Conservation (phyloP, 2,113 vertebrate species). For the Prochilodus magdalenae region DNA sequence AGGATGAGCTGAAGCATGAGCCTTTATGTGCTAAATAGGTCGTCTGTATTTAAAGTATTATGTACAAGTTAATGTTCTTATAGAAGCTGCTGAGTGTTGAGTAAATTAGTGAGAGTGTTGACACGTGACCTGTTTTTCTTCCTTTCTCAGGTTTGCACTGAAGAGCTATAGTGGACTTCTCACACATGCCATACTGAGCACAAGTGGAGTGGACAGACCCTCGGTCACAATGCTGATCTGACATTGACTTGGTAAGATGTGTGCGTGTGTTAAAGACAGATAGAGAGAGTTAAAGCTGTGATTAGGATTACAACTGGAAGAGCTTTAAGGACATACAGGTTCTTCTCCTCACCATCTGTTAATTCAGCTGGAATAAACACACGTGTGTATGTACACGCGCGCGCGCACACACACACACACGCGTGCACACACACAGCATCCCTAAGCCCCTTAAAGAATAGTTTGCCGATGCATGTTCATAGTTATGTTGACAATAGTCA, state of each 20-base stretch:
- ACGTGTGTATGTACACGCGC: slow-evolving; percentile 9
- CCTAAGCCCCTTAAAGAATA: no score
- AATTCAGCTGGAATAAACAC: background rate
- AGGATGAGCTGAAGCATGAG: no score
- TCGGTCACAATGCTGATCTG: slow-evolving; percentile 51
- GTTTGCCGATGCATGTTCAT: no score
- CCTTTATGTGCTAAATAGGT: no score
- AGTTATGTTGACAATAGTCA: no score
- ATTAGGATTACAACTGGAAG: slow-evolving; percentile 32
- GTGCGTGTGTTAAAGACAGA: background rate
- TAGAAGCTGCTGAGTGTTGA: background rate
- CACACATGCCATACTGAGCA: background rate
- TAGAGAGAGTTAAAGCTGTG: background rate
- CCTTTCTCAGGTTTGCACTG: slow-evolving; percentile 5
- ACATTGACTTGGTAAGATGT: slow-evolving; percentile 41
- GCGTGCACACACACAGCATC: no score
- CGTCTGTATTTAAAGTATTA: no score
- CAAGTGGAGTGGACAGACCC: background rate
- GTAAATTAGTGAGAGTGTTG: background rate
- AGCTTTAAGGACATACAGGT: background rate
- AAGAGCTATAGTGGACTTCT: background rate
- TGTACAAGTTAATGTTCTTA: no score
- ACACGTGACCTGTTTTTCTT: background rate
- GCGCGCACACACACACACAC: background rate
- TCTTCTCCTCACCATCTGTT: slow-evolving; percentile 37